A percentile compares a stretch with the other conserved stretches of the same genome.
Evolutionary conservation across 2,113 vertebrate species (phyloP).

Genomic region (cattle (Bos taurus)): DNA sequence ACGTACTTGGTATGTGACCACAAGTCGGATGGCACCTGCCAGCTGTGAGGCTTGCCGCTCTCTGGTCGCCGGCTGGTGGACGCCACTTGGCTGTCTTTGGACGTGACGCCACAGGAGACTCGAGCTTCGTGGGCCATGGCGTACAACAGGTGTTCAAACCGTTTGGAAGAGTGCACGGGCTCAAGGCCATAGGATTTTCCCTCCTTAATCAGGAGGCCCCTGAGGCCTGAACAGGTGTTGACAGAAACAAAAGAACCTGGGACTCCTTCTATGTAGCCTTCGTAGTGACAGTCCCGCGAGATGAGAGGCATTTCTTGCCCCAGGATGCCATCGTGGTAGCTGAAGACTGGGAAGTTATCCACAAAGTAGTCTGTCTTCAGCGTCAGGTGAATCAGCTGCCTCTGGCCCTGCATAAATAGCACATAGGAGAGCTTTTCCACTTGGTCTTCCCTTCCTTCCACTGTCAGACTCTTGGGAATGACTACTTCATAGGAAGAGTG

Average conservation of each 20-base stretch:
- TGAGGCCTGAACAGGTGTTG: slow-evolving; percentile 69
- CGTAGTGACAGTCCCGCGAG: slow-evolving; percentile 60
- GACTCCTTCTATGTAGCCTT: slow-evolving; percentile 66
- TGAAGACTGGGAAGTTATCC: slow-evolving; percentile 52
- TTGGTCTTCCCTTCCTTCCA: not conserved
- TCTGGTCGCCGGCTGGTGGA: not conserved
- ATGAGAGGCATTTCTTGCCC: not conserved
- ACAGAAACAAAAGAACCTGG: slow-evolving; percentile 51
- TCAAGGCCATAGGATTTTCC: slow-evolving; percentile 57
- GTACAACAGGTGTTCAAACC: slow-evolving; percentile 54
- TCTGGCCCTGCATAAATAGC: slow-evolving; percentile 23
- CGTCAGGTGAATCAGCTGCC: slow-evolving; percentile 36
- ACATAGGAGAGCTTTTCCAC: not conserved
- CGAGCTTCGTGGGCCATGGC: not conserved
- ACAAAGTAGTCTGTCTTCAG: slow-evolving; percentile 34
- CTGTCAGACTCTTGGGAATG: slow-evolving; percentile 17
- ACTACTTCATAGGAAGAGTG: slow-evolving; percentile 32
- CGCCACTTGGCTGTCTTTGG: not conserved
- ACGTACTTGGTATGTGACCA: slow-evolving; percentile 46
- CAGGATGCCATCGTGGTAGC: not conserved
- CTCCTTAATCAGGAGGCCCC: slow-evolving; percentile 66
- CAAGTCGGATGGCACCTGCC: not conserved
- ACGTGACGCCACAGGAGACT: slow-evolving; percentile 1
- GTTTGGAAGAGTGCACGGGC: slow-evolving; percentile 33
- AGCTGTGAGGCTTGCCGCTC: not conserved